phyloP scores from a whole-genome alignment of 2,113 vertebrate species.

The Alethe castanea region DNA sequence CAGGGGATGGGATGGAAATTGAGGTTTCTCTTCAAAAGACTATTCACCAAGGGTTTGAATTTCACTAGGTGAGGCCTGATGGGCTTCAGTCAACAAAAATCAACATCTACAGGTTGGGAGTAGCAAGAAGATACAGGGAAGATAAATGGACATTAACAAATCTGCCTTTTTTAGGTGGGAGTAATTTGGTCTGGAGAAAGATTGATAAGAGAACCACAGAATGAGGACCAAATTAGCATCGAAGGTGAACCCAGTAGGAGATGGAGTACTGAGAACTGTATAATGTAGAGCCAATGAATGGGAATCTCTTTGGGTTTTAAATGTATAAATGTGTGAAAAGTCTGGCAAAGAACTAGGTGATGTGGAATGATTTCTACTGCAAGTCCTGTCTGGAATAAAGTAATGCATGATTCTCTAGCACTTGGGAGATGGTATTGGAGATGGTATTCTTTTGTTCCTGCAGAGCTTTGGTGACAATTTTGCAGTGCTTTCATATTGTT shows the following conservation, averaged over 20 bases:
- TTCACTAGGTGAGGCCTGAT: neutral
- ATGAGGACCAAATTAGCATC: neutral
- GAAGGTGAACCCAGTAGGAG: neutral
- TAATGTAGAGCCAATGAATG: neutral
- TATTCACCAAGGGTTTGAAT: neutral
- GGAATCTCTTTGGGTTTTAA: neutral
- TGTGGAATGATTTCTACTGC: neutral
- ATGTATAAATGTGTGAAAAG: neutral
- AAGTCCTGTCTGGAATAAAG: neutral
- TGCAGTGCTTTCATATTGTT: neutral
- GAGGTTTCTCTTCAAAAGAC: neutral
- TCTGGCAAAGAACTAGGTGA: neutral
- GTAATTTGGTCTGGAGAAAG: neutral
- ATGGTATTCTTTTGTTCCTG: neutral
- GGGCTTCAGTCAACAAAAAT: neutral
- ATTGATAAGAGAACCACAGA: neutral
- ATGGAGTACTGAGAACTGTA: neutral
- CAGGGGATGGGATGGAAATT: rapidly evolving
- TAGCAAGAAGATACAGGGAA: neutral
- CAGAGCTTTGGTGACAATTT: neutral
- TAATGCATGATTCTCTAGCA: neutral
- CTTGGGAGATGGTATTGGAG: neutral
- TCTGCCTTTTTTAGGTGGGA: neutral
- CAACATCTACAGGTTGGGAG: neutral
- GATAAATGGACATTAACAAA: neutral